These are phyloP conservation scores for Philhelius pedissequus DNA, from an alignment of 2,888 invertebrate genomes.

Conservation along the genomic window DNA sequence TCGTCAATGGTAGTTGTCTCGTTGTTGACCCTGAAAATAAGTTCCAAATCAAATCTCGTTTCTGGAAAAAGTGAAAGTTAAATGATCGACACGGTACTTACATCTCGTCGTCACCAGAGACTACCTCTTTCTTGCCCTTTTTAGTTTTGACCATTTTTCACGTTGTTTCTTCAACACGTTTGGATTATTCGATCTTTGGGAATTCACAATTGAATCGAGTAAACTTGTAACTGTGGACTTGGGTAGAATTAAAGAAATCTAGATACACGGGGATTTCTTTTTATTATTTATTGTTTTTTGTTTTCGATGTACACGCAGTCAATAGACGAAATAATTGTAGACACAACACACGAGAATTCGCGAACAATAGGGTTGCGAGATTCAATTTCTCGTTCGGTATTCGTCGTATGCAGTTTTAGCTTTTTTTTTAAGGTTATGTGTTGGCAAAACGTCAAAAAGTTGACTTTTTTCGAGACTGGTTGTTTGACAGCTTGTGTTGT, in stretches of 20 bases:
- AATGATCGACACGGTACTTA: conserved; percentile 78
- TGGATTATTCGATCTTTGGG: conserved; percentile 69
- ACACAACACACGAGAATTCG: conserved; percentile 45
- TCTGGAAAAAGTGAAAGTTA: conserved; percentile 63
- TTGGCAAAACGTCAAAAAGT: conserved; percentile 46
- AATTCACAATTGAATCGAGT: conserved; percentile 61
- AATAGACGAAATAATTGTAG: conserved; percentile 7
- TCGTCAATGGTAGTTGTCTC: conserved; percentile 78
- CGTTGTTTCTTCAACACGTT: conserved; percentile 78
- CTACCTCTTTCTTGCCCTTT: conserved; percentile 88
- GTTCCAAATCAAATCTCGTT: conserved; percentile 11
- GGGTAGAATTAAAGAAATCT: conserved; percentile 18
- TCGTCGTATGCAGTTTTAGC: conserved; percentile 64
- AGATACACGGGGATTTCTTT: conserved; percentile 21
- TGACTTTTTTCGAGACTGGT: conserved; percentile 19
- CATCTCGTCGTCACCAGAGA: conserved; percentile 86
- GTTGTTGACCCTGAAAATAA: conserved; percentile 83
- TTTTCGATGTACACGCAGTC: conserved; percentile 49
- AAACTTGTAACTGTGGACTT: conserved; percentile 14
- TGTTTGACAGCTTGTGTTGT: conserved; percentile 49
- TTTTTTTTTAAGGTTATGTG: conserved; percentile 59
- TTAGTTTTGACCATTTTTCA: conserved; percentile 88
- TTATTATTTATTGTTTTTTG: not conserved
- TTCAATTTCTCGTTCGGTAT: conserved; percentile 30
- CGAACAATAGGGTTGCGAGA: conserved; percentile 11